Conservation (phyloP, 2,113 vertebrate genomes). For the Pelecanoides urinatrix region DNA sequence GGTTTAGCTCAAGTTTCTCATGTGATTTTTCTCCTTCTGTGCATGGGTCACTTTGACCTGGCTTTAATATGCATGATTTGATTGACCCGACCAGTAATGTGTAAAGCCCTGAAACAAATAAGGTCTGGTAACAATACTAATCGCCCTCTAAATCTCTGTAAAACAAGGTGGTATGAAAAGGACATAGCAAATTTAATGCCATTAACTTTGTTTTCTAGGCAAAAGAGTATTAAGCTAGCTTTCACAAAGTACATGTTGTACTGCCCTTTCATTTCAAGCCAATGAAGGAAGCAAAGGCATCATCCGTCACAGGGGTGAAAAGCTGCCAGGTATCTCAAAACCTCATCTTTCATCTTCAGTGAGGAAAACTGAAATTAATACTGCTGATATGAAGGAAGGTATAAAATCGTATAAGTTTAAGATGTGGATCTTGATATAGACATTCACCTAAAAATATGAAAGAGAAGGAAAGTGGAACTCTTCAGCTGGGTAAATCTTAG, state of each 20-base stretch:
- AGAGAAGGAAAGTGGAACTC: background rate
- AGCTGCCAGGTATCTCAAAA: background rate
- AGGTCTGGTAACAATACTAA: background rate
- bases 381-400: background rate
- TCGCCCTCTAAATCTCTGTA: background rate
- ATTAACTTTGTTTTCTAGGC: background rate
- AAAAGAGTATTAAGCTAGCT: background rate
- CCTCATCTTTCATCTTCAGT: background rate
- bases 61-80: background rate
- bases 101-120: background rate
- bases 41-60: background rate
- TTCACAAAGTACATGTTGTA: background rate
- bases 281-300: background rate
- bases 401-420: background rate
- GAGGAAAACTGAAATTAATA: background rate
- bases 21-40: background rate
- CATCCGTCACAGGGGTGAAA: background rate
- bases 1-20: background rate
- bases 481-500: background rate
- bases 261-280: background rate
- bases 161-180: background rate
- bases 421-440: background rate
- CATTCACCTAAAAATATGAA: background rate
- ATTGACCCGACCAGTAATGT: background rate
- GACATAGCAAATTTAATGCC: background rate